Evolutionary conservation across 2,888 invertebrate genomes (phyloP).

Genomic region (Oscheius sp.): DNA sequence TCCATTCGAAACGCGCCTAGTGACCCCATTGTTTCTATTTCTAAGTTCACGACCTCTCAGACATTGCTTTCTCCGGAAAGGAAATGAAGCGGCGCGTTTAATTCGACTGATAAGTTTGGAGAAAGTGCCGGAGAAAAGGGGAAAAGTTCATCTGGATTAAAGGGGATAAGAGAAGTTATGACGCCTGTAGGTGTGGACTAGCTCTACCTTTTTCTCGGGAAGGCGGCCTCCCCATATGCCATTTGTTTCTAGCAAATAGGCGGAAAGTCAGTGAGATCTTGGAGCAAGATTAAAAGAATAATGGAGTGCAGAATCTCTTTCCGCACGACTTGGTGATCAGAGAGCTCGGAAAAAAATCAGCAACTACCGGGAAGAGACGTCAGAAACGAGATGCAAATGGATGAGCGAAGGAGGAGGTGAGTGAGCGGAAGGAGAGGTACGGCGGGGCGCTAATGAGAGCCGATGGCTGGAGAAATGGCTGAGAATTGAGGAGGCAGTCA

Average conservation of each 20-base stretch:
- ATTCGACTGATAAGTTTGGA: background rate
- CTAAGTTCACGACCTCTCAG: too few species aligned
- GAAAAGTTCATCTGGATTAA: background rate
- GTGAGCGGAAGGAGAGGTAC: background rate
- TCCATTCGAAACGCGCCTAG: too few species aligned
- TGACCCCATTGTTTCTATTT: too few species aligned
- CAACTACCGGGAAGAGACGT: background rate
- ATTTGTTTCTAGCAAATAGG: background rate
- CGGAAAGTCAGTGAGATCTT: background rate
- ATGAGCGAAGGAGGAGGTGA: conserved; percentile 30
- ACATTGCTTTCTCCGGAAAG: background rate
- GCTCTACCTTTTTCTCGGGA: too few species aligned
- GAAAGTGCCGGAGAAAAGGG: too few species aligned
- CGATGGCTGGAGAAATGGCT: conserved; percentile 8
- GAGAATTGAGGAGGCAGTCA: background rate
- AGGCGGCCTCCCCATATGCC: too few species aligned
- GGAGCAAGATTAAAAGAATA: conserved; percentile 10
- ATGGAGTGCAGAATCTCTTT: conserved; percentile 36
- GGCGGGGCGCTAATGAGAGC: conserved; percentile 33
- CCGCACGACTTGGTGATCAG: conserved; percentile 1
- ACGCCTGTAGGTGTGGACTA: background rate
- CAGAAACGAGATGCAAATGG: conserved; percentile 37
- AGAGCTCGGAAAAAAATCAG: background rate
- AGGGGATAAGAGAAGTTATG: background rate
- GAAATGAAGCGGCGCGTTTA: background rate